Base-by-base conservation (phyloP, 2,888 invertebrate species). In the Aporophyla lueneburgensis region DNA sequence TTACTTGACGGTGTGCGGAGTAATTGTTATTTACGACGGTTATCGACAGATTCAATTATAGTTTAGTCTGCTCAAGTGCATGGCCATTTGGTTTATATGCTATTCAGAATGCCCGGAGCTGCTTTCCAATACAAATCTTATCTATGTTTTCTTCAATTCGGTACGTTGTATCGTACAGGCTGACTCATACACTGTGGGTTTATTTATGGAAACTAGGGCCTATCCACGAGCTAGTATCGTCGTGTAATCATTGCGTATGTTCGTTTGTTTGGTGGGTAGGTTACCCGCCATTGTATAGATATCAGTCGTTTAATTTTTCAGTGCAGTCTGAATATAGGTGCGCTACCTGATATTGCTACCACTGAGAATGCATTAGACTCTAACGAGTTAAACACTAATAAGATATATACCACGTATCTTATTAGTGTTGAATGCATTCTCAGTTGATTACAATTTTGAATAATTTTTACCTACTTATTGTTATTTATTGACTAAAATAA, bases 41-140 rank as follows among this genome's bases (percentile, higher is more conserved):
- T 88, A 89, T 90, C 89, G 87, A 88, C 86, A 76, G 85, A 90
- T 88, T 91, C 90, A 91, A 92, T 91, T 91, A 90, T 73, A 80
- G 74, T 87, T 43, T 71, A 78, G 81, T 85, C 76, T 51, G 82
- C 83, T 90, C 90, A 89, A 91, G 90, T 88, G 90, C 87, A 89
- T 83, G 87, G 88, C 90, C 89, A 89, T 90, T 91, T 92, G 90
- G 91, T 91, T 90, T 89, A 89, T 89, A 73, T 79, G 83, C 79
- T 84, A 77, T 80, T 85, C 71, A 83, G 84, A 86, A 86, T 77
- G 84, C 85, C 83, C 66, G 68, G 69, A 84, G 89, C 84, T 76
- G 76, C 75, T 81, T 88, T 81, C 79, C 73, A 83, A 83, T 81
- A 79, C 74, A 63, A 80, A 75, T 83, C 71, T 78, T 85, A 86